These are phyloP conservation scores for Prosopocoilus inquinatus DNA, from an alignment of 2,888 invertebrate genomes.

Conservation along the genomic window DNA sequence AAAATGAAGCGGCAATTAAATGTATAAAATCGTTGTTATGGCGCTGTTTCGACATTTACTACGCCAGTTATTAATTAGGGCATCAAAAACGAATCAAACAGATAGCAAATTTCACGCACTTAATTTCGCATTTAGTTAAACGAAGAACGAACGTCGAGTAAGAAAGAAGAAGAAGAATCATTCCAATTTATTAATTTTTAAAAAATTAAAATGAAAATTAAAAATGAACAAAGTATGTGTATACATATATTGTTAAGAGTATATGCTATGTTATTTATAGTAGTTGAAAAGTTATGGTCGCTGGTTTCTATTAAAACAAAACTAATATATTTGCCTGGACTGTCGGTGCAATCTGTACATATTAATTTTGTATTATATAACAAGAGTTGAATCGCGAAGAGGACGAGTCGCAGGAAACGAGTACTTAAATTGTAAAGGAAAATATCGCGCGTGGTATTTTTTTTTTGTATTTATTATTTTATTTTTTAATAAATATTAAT, in stretches of 20 bases:
- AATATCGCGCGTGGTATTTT: no score
- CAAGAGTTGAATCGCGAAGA: no score
- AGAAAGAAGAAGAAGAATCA: neutral
- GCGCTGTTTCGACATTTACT: neutral
- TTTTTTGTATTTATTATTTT: conserved; percentile 19
- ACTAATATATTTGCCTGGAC: conserved; percentile 40
- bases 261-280: conserved; percentile 8
- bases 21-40: neutral
- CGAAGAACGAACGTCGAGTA: neutral
- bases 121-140: neutral
- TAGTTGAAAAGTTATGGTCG: conserved; percentile 6
- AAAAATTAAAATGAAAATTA: neutral
- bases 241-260: conserved; percentile 1
- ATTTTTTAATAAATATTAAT: conserved; percentile 19
- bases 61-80: neutral
- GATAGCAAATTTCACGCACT: neutral
- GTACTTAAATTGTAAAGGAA: conserved; percentile 14
- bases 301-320: conserved; percentile 16
- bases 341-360: conserved; percentile 46
- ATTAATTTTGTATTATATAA: conserved; percentile 17
- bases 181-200: neutral
- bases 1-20: conserved; percentile 3
- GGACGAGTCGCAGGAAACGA: neutral
- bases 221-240: neutral
- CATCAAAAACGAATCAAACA: neutral